phyloP scores from a whole-genome alignment of 1,140 invertebrate genomes.

The Aphelenchoides fujianensis region DNA sequence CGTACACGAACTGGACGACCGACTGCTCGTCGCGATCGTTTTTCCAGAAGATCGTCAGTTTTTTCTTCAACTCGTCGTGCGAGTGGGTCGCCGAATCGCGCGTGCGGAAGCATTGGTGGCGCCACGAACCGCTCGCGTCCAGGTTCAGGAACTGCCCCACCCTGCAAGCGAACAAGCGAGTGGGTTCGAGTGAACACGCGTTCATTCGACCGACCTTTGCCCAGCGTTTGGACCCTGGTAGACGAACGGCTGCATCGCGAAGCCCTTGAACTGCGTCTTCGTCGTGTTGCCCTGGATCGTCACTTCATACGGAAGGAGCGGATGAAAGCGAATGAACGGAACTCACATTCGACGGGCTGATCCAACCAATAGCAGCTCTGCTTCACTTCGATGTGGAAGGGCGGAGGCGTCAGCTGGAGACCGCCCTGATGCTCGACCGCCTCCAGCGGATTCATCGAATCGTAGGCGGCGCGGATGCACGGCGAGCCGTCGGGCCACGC shows the following conservation, averaged over 20 bases:
- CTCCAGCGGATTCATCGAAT: slow-evolving; percentile 59
- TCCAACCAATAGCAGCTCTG: slow-evolving; percentile 55
- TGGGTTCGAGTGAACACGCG: slow-evolving; percentile 26
- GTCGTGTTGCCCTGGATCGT: slow-evolving; percentile 47
- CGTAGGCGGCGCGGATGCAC: slow-evolving; percentile 53
- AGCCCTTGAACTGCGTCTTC: slow-evolving; percentile 56
- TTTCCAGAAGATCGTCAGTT: slow-evolving; percentile 57
- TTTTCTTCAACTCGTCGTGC: slow-evolving; percentile 57
- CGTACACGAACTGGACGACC: slow-evolving; percentile 55
- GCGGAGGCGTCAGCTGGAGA: slow-evolving; percentile 48
- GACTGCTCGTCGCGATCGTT: slow-evolving; percentile 52
- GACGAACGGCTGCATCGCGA: slow-evolving; percentile 58
- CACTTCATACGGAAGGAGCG: slow-evolving; percentile 33
- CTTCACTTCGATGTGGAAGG: slow-evolving; percentile 55
- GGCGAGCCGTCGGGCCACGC: slow-evolving; percentile 62
- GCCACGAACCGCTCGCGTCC: slow-evolving; percentile 61
- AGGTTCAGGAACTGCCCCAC: slow-evolving; percentile 56
- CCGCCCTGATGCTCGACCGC: slow-evolving; percentile 61
- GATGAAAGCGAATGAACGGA: slow-evolving; percentile 19
- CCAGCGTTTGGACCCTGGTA: slow-evolving; percentile 48
- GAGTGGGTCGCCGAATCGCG: slow-evolving; percentile 58
- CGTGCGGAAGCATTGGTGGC: slow-evolving; percentile 54
- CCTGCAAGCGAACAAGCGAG: slow-evolving; percentile 41
- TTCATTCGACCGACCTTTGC: slow-evolving; percentile 28
- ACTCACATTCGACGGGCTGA: slow-evolving; percentile 56